Evolutionary conservation across 30 jellyfish, hydroid and myxozoan species (phyloP), one percentile per base, ranked within the genome.

Genomic region (Sanderia malayensis): DNA sequence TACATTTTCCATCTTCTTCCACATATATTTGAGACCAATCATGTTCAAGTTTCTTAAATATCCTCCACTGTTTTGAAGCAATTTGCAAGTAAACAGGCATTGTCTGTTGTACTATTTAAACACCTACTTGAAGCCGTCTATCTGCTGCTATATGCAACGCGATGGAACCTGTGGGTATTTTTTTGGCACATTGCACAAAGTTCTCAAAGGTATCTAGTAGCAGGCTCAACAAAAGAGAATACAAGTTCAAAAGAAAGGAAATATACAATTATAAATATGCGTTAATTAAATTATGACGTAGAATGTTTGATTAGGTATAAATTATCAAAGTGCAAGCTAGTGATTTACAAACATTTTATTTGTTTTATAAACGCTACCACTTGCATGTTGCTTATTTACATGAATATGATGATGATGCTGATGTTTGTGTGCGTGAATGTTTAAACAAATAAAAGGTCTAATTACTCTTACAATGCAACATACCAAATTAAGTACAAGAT

Each of bases 271-370:
- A 4, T 11, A 61, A 49, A 41, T 45, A 74, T 74, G 77, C 67
- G 37, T 61, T 58, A 61, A 78, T 22, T 61, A 78, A 78, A 78
- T 78, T 66, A 62, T 46, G 15, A 78, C 47, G 46, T 52, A 68
- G 65, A 64, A 78, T 29, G 20, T 67, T 8, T 62, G 32, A 64
- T 64, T 67, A 70, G 34, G 66, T 78, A 78, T 78, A 78, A 78
- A 78, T 78, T 78, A 78, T 66, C 82, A 13, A 53, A 30, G 89
- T 78, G 89, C 89, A 30, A 67, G 67, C 61, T 47, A 78, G 37
- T 25, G 89, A 78, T 78, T 65, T 78, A 78, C 89, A 78, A 78
- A 78, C 80, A 6, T n/a, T 61, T 32, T 13, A 45, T 27, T 32
- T 65, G 26, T 33, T 65, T 46, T 78, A 64, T 64, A 7, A 62